A percentile compares a stretch with the other conserved stretches of the same genome.
phyloP scores from a whole-genome alignment of 2,113 vertebrate species.

The Holacanthus passer region DNA sequence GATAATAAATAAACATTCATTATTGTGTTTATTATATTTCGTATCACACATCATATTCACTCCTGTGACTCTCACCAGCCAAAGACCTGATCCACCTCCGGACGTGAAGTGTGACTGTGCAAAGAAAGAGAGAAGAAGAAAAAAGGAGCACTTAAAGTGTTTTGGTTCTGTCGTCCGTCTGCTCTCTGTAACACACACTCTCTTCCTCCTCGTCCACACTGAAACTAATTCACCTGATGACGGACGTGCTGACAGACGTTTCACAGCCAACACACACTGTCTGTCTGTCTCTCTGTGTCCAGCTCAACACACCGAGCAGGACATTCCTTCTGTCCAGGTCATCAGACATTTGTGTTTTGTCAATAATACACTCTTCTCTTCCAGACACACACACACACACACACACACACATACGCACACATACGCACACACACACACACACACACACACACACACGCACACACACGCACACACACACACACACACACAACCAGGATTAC shows the following conservation, averaged over 20 bases:
- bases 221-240: constrained; percentile 52
- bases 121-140: background rate
- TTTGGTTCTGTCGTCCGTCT: constrained; percentile 15
- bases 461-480: constrained; percentile 5
- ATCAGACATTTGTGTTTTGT: constrained; percentile 51
- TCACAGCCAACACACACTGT: constrained; percentile 38
- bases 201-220: constrained; percentile 23
- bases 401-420: constrained; percentile 6
- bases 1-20: too few relatives aligned
- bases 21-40: too few relatives aligned
- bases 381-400: background rate
- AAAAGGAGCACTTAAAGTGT: constrained; percentile 19
- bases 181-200: constrained; percentile 52
- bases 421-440: constrained; percentile 15
- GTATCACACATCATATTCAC: too few relatives aligned
- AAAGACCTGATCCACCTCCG: too few relatives aligned
- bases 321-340: constrained; percentile 23
- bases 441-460: constrained; percentile 2
- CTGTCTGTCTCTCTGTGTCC: constrained; percentile 1
- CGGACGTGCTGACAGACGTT: constrained; percentile 64
- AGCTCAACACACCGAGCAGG: constrained; percentile 7
- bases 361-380: constrained; percentile 29
- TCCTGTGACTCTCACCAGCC: too few relatives aligned
- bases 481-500: constrained; percentile 11
- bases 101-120: background rate